These are phyloP conservation scores for Chrosomus eos DNA, from an alignment of 2,797 vertebrate genomes.

Conservation along the genomic window DNA sequence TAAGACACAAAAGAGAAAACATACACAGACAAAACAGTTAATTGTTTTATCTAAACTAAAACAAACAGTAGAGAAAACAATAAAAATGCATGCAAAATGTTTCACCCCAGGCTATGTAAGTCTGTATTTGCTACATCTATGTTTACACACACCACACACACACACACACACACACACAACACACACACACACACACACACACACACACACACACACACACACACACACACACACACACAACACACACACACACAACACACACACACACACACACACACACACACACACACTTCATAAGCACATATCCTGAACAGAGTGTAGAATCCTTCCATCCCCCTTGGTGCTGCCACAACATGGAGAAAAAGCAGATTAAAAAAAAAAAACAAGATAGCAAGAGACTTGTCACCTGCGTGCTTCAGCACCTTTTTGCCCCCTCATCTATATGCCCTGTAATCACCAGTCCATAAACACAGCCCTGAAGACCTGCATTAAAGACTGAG, in stretches of 20 bases:
- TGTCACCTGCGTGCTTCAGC: slow-evolving; percentile 28
- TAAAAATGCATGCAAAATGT: neutral
- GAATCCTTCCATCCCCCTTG: slow-evolving; percentile 66
- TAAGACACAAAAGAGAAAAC: slow-evolving; percentile 5
- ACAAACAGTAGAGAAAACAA: neutral
- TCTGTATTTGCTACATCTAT: slow-evolving; percentile 11
- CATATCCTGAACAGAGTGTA: slow-evolving; percentile 64
- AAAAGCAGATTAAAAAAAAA: slow-evolving; percentile 11
- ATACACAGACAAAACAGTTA: neutral
- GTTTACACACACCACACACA: slow-evolving; percentile 37
- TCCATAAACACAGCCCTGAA: slow-evolving; percentile 68
- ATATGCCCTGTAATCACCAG: slow-evolving; percentile 68
- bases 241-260: slow-evolving; percentile 14
- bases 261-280: neutral
- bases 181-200: slow-evolving; percentile 31
- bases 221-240: slow-evolving; percentile 8
- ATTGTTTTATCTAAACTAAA: neutral
- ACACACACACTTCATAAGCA: slow-evolving; percentile 27
- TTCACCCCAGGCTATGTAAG: neutral
- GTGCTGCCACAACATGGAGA: slow-evolving; percentile 36
- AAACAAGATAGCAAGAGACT: slow-evolving; percentile 13
- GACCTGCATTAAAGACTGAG: slow-evolving; percentile 68
- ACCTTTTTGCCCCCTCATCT: slow-evolving; percentile 66
- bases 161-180: no score
- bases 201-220: slow-evolving; percentile 12